Base-by-base conservation (phyloP, 2,888 invertebrate species). In the Smittia sp. region DNA sequence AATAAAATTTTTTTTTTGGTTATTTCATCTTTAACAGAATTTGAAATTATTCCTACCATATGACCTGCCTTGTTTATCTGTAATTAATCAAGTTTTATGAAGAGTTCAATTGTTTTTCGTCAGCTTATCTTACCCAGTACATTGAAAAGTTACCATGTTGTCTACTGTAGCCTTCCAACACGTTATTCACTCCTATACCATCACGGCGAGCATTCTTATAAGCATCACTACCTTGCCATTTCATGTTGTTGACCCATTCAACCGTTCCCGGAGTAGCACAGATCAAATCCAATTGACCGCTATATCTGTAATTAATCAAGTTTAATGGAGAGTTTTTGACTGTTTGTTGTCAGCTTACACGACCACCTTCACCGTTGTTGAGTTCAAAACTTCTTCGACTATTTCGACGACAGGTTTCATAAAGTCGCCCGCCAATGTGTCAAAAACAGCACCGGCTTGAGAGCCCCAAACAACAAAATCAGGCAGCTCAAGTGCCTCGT, bases 211-310 rank as follows among this genome's bases (percentile, higher is more conserved):
- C 82, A 0, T 80, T 80, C 54, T 81, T 80, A 85, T 90, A 95
- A 0, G 80, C 79, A 0, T 83, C 79, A 39, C 87, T 85, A n/a
- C 68, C 58, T 58, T 81, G 79, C 91, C 90, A 93, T 11, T 86
- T 82, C 75, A 94, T 83, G 7, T 85, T 85, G 74, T 90, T 86
- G 1, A 93, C 87, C 93, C 94, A 95, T 38, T 85, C 82, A 27
- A 90, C 85, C 74, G 83, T 85, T 87, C 93, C 94, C 76, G 90
- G 87, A 15, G 93, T 92, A 77, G 90, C 89, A 75, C 92, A 92
- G 78, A 94, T 93, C 18, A 94, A 85, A 81, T 95, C 94, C 75
- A 94, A 84, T 78, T 94, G 93, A 32, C 92, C 93, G 76, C 88
- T 90, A 11, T 72, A n/a, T n/a, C n/a, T n/a, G n/a, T n/a, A n/a